Base-by-base conservation (phyloP, 2,888 invertebrate species). In the Apamea sordens region DNA sequence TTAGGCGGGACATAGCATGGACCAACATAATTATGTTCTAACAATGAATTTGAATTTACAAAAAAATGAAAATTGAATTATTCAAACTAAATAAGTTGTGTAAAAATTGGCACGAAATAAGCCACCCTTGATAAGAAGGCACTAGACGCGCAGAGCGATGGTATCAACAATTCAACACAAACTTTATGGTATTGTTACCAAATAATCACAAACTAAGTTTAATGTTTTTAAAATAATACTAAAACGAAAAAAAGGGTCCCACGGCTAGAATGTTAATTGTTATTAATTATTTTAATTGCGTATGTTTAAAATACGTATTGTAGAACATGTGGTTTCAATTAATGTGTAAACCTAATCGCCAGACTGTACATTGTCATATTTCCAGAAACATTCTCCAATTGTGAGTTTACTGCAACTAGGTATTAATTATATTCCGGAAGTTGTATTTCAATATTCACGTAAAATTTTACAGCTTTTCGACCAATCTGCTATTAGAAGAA, bases 401-500 rank as follows among this genome's bases (percentile, higher is more conserved):
- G 10, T 47, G n/a, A 63, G 41, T 32, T 80, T 24, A 56, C 24
- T 53, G 13, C 50, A 72, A 56, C 56, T 64, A 6, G 0, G 11
- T 28, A 73, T 47, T 64, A 80, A 73, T 28, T 79, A 2, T 64
- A 75, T 75, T 44, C 36, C 67, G 68, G 77, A 81, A 63, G 64
- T 67, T 53, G 63, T 73, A 70, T 73, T 81, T 85, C 69, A 81
- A 65, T 47, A 73, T 65, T 69, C 53, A 53, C 72, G 47, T 65
- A 73, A 81, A 76, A 36, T 64, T 61, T 50, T 69, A 86, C 63
- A 28, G 63, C 15, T 73, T 80, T 73, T 68, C 76, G 41, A 72
- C 67, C 47, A 74, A 74, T 74, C 65, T 47, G 36, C 44, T 77
- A 74, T 47, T n/a, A 86, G 50, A 72, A 24, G n/a, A 72, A 82